Conservation (phyloP, 2,113 vertebrate genomes). For the Climacteris rufus region DNA sequence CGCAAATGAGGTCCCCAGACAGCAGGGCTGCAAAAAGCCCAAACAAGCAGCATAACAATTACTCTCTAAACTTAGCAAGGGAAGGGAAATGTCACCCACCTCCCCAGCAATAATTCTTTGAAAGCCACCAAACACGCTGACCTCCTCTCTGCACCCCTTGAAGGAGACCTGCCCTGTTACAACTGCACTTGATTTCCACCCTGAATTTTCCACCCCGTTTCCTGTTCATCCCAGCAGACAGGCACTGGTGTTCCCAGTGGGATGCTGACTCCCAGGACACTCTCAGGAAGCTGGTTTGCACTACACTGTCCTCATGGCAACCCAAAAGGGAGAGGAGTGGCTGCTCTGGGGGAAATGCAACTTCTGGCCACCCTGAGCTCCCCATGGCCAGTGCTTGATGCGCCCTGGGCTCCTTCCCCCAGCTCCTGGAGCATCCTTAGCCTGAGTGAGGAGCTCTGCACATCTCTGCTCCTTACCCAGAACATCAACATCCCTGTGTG, state of each 20-base stretch:
- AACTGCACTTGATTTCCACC: background rate
- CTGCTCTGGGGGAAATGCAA: background rate
- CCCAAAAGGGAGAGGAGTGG: background rate
- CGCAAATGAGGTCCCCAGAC: constrained; percentile 7
- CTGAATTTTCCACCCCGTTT: background rate
- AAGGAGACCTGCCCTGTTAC: background rate
- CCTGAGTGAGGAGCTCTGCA: background rate
- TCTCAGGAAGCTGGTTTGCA: background rate
- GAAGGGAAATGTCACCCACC: background rate
- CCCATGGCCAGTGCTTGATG: accelerated
- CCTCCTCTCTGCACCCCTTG: background rate
- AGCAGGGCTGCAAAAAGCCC: background rate
- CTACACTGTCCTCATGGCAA: background rate
- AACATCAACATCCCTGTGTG: accelerated
- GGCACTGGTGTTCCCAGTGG: background rate
- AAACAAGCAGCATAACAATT: background rate
- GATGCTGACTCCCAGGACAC: background rate
- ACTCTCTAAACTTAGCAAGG: background rate
- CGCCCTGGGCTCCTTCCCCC: background rate
- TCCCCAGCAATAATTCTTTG: background rate
- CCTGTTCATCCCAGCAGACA: background rate
- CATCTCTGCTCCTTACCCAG: background rate
- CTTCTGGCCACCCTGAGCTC: background rate
- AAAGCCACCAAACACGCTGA: background rate
- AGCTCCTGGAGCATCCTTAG: background rate